phyloP scores from a whole-genome alignment of 2,888 invertebrate species.

The Abrostola tripartita region DNA sequence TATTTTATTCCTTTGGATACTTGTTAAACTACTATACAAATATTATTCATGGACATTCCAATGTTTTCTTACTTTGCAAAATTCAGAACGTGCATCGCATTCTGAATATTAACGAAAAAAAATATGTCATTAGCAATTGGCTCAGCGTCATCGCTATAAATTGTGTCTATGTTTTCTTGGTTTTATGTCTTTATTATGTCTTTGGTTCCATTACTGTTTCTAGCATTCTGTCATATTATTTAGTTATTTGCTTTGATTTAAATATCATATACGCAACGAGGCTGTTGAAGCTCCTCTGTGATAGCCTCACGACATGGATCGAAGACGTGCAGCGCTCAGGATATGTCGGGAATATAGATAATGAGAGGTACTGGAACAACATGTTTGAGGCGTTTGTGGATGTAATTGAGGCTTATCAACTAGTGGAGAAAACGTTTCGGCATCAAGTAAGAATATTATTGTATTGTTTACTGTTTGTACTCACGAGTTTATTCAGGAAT shows the following conservation, averaged over 20 bases:
- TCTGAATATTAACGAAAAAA: slow-evolving; percentile 11
- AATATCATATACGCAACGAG: slow-evolving; percentile 10
- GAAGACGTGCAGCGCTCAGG: not conserved
- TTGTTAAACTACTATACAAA: slow-evolving; percentile 8
- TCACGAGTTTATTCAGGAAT: too few relatives aligned
- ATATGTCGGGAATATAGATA: not conserved
- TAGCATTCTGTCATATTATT: not conserved
- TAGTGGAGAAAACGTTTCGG: not conserved
- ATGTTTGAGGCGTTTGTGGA: not conserved
- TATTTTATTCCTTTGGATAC: not conserved
- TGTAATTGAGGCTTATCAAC: not conserved
- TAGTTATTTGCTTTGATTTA: slow-evolving; percentile 12
- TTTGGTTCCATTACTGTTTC: slow-evolving; percentile 2
- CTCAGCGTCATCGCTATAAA: slow-evolving; percentile 2
- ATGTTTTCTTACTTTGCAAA: slow-evolving; percentile 17
- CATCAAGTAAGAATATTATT: not conserved
- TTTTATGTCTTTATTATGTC: not conserved
- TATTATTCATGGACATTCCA: slow-evolving; percentile 9
- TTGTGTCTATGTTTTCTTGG: slow-evolving; percentile 9
- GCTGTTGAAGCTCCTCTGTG: not conserved
- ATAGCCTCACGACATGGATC: not conserved
- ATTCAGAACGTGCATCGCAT: slow-evolving; percentile 19
- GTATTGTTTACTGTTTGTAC: too few relatives aligned
- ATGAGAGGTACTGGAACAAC: not conserved
- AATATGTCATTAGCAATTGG: slow-evolving; percentile 18